A percentile compares a stretch with the other conserved stretches of the same genome.
phyloP scores from a whole-genome alignment of 2,888 invertebrate species.

The Drosophila ezoana region DNA sequence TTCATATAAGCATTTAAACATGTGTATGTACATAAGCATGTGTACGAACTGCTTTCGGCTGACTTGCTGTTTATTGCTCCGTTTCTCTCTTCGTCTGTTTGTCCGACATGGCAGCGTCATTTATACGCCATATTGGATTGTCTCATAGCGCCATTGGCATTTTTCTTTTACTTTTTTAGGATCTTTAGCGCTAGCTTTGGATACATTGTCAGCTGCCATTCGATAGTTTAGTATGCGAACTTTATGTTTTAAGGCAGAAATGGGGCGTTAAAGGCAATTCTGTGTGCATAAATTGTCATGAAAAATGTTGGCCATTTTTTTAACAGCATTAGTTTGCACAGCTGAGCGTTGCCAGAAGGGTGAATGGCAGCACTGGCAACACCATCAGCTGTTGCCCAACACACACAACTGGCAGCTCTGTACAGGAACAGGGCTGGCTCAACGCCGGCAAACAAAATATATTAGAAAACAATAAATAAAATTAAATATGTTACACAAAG shows the following conservation, averaged over 20 bases:
- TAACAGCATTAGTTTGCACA: slow-evolving; percentile 21
- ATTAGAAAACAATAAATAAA: slow-evolving; percentile 12
- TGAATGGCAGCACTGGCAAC: slow-evolving; percentile 13
- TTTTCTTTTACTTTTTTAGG: slow-evolving; percentile 59
- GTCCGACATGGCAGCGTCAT: slow-evolving; percentile 55
- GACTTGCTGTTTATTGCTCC: slow-evolving; percentile 41
- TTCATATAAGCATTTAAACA: background rate
- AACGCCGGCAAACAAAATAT: slow-evolving; percentile 32
- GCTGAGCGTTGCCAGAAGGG: slow-evolving; percentile 24
- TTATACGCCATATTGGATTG: slow-evolving; percentile 66
- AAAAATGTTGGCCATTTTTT: slow-evolving; percentile 42
- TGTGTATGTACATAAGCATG: slow-evolving; percentile 11
- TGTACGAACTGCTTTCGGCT: slow-evolving; percentile 35
- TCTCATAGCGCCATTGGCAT: slow-evolving; percentile 35
- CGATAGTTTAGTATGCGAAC: slow-evolving; percentile 7
- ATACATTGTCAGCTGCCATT: background rate
- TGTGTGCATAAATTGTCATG: slow-evolving; percentile 19
- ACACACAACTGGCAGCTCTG: slow-evolving; percentile 17
- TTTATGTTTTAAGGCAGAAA: slow-evolving; percentile 58
- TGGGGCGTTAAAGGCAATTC: background rate
- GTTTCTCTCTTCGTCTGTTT: slow-evolving; percentile 44
- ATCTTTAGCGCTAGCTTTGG: background rate
- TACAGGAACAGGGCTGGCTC: slow-evolving; percentile 27
- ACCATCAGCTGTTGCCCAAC: slow-evolving; percentile 28
- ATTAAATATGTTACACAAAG: slow-evolving; percentile 32